Base-by-base conservation (phyloP, 1,140 invertebrate species). In the Panulirus ornatus region DNA sequence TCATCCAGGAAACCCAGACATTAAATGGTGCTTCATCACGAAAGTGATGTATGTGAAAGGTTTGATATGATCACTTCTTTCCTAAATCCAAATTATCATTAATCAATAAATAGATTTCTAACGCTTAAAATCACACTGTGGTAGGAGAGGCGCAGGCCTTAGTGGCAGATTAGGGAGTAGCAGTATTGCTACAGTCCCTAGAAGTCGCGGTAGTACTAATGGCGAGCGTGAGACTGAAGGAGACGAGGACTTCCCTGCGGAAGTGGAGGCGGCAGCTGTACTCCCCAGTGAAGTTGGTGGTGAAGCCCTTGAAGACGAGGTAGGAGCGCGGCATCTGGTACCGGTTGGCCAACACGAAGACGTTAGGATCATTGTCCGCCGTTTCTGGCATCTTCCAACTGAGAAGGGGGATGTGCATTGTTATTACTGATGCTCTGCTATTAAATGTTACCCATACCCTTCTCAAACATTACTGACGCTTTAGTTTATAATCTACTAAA, bases 241-340 rank as follows among this genome's bases (percentile, higher is more conserved):
- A 47, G 8, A 19, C 63, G 22, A 84, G n/a, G 2, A 11, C 40
- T 19, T 9, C 38, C 11, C 27, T 27, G 27, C 85, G 85, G 85
- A 87, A 87, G 75, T 34, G 44, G 1, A 87, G 85, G n/a, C n/a
- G 36, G 73, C 85, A 87, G 22, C 1, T 58, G 75, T 87, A 87
- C 2, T 44, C 38, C 2, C 85, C 85, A 3, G 51, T 66, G 36
- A 87, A 66, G 38, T 87, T 78, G 8, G 75, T 3, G 73, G n/a
- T 79, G 51, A 87, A 87, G 11, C 27, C 36, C 36, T 30, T 38
- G 75, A 78, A 87, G 36, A 87, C 85, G 14, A 87, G n/a, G 38
- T 87, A 79, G 44, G 85, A 78, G n/a, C 58, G 73, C 14, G 85
- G 85, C 73, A 87, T 63, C 36, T 87, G 85, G 54, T 44, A 87